Conservation (phyloP, 2,797 vertebrate species). For the Rhinella marina region DNA sequence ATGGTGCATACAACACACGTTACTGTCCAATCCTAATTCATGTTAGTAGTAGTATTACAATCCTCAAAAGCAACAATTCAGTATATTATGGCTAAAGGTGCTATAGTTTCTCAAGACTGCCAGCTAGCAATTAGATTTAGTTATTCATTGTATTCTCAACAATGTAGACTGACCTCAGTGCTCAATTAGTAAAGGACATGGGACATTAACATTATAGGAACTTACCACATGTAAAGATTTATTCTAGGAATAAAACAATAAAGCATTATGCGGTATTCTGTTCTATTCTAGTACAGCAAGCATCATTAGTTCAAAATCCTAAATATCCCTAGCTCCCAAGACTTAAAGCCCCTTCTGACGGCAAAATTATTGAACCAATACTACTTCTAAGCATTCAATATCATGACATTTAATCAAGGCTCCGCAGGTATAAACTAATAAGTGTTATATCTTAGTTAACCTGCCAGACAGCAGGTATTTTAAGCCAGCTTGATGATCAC, state of each 20-base stretch:
- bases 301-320: conserved; percentile 28
- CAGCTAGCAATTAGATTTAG: conserved; percentile 11
- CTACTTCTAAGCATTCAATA: conserved; percentile 11
- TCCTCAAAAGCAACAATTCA: background rate
- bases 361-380: conserved; percentile 2
- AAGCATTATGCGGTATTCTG: conserved; percentile 8
- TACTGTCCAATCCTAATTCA: no score
- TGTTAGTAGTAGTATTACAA: background rate
- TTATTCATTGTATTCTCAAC: conserved; percentile 19
- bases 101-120: background rate
- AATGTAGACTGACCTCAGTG: conserved; percentile 37
- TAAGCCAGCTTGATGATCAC: conserved; percentile 24
- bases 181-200: conserved; percentile 5
- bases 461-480: conserved; percentile 38
- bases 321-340: background rate
- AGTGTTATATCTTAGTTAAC: conserved; percentile 1
- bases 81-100: background rate
- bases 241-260: conserved; percentile 27
- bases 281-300: background rate
- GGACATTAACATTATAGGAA: conserved; percentile 19
- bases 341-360: background rate
- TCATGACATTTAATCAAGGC: conserved; percentile 3
- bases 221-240: conserved; percentile 27
- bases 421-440: conserved; percentile 14
- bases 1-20: no score